Evolutionary conservation across 2,797 vertebrate species (phyloP).

Genomic region (Stomatorhinus walkeri): DNA sequence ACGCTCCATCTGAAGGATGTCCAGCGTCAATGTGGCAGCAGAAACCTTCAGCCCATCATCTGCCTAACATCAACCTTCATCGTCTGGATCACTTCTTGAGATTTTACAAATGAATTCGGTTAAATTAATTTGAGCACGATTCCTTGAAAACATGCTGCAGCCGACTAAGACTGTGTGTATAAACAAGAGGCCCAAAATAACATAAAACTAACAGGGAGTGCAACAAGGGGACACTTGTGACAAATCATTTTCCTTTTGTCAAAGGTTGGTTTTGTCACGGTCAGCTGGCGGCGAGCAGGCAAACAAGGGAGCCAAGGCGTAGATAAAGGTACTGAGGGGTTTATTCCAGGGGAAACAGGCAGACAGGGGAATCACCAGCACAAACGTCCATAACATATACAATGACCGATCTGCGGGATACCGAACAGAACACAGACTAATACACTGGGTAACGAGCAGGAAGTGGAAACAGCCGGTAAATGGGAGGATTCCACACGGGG

Average conservation of each 20-base stretch:
- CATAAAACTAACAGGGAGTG: background rate
- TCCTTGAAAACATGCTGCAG: background rate
- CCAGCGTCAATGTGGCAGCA: conserved; percentile 35
- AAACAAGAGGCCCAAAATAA: background rate
- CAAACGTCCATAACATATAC: no score
- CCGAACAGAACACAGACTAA: no score
- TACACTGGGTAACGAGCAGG: no score
- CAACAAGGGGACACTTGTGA: background rate
- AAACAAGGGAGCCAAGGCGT: no score
- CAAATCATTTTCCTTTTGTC: background rate
- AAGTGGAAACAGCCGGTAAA: no score
- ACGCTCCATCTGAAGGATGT: conserved; percentile 28
- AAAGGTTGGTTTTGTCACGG: background rate
- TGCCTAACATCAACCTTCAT: background rate
- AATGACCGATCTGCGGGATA: no score
- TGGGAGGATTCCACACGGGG: no score
- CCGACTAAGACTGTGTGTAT: background rate
- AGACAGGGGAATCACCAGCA: no score
- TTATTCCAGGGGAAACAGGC: no score
- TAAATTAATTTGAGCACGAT: background rate
- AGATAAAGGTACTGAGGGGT: no score
- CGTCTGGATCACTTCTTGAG: background rate
- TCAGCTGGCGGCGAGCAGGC: no score
- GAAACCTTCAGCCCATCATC: conserved; percentile 35
- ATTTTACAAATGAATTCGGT: background rate